phyloP scores from a whole-genome alignment of 2,113 vertebrate genomes.

The Fregata magnificens region DNA sequence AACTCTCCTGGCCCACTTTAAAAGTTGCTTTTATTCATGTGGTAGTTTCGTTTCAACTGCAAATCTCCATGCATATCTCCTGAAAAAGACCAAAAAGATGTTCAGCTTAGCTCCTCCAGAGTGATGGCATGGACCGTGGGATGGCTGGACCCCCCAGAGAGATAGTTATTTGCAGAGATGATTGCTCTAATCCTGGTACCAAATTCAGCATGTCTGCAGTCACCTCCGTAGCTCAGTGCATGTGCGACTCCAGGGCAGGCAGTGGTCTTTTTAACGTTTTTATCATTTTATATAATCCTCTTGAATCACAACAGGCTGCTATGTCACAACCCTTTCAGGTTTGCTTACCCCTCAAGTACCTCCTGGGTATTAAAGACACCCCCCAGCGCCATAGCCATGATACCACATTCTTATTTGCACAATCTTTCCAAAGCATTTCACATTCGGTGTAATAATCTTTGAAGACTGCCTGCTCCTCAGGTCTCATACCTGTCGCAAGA shows the following conservation, averaged over 20 bases:
- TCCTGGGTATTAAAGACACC: background rate
- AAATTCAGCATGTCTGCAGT: background rate
- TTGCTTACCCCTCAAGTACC: background rate
- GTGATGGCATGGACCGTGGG: rapidly evolving
- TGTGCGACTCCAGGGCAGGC: background rate
- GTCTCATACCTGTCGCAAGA: background rate
- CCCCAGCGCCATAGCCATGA: background rate
- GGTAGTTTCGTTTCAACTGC: background rate
- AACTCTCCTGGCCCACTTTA: background rate
- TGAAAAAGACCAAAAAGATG: background rate
- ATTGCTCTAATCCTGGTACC: background rate
- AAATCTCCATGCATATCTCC: background rate
- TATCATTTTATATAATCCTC: background rate
- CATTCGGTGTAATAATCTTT: background rate
- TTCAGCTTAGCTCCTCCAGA: background rate
- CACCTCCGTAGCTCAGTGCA: background rate
- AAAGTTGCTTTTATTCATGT: background rate
- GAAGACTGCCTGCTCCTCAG: constrained; percentile 32
- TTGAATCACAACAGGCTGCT: background rate
- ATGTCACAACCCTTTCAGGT: background rate
- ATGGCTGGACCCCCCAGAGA: background rate
- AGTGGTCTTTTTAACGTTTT: background rate
- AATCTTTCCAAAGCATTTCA: background rate
- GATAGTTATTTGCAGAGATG: background rate
- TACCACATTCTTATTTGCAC: background rate